These are phyloP conservation scores for Gambelia wislizenii DNA, from an alignment of 2,797 vertebrate species.

Conservation along the genomic window DNA sequence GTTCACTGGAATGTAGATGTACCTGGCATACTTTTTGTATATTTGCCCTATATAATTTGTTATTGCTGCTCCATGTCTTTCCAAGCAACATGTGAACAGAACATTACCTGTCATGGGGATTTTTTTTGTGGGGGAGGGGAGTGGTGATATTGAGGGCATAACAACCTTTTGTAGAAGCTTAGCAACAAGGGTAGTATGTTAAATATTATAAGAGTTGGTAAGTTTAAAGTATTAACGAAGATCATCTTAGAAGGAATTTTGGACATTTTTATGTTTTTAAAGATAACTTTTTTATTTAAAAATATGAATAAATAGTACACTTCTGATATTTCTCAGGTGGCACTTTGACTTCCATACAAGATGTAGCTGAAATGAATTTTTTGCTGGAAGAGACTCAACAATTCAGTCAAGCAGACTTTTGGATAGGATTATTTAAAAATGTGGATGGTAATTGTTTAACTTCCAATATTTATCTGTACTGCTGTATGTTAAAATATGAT, in stretches of 20 bases:
- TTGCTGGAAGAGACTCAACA: constrained; percentile 83
- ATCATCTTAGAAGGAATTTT: too few relatives aligned
- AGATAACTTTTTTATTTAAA: too few relatives aligned
- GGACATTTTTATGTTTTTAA: too few relatives aligned
- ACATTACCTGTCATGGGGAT: too few relatives aligned
- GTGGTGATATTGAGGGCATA: too few relatives aligned
- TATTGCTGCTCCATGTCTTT: not conserved
- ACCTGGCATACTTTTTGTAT: not conserved
- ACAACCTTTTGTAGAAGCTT: too few relatives aligned
- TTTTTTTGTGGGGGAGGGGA: too few relatives aligned
- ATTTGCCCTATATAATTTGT: not conserved
- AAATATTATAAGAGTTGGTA: too few relatives aligned
- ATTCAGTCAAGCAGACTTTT: constrained; percentile 82
- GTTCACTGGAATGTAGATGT: too few relatives aligned
- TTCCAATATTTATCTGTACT: not conserved
- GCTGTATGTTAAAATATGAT: not conserved
- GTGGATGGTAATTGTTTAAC: constrained; percentile 82
- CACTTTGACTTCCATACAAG: constrained; percentile 87
- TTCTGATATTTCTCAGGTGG: constrained; percentile 79
- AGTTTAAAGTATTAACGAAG: too few relatives aligned
- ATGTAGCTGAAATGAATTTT: constrained; percentile 84
- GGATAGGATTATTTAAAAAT: constrained; percentile 91
- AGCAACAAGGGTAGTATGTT: too few relatives aligned
- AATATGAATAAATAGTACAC: too few relatives aligned
- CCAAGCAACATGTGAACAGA: not conserved